Percentiles rank a stretch among this genome's conserved stretches.
phyloP scores from a whole-genome alignment of 2,113 vertebrate genomes.

The Chloroceryle aenea region DNA sequence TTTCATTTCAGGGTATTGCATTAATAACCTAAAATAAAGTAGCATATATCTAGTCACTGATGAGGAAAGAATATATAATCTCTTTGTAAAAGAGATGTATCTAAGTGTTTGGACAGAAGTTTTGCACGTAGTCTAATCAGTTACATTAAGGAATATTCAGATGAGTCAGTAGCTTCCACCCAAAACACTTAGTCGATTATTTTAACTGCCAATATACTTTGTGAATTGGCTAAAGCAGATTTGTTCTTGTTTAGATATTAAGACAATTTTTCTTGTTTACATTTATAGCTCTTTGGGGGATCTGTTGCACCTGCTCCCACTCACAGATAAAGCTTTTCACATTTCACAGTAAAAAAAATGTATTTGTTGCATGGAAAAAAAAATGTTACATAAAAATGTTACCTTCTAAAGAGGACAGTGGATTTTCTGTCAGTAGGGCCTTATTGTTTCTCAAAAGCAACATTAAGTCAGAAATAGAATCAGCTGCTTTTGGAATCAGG shows the following conservation, averaged over 20 bases:
- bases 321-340: background rate
- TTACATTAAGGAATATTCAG: background rate
- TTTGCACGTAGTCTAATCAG: background rate
- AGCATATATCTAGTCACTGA: background rate
- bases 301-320: background rate
- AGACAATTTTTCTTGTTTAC: background rate
- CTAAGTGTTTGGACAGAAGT: background rate
- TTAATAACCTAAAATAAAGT: background rate
- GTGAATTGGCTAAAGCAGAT: background rate
- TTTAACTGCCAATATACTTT: background rate
- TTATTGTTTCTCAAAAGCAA: background rate
- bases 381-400: background rate
- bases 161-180: background rate
- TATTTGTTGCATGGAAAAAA: background rate
- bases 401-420: background rate
- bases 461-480: background rate
- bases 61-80: background rate
- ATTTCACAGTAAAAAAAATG: background rate
- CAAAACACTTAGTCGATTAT: background rate
- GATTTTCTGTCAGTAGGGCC: background rate
- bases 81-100: background rate
- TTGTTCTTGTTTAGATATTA: background rate
- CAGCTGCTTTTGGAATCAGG: background rate
- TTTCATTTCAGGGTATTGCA: background rate
- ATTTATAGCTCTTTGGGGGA: background rate